Base-by-base conservation (phyloP, 2,113 vertebrate species). In the Baryphthengus martii region DNA sequence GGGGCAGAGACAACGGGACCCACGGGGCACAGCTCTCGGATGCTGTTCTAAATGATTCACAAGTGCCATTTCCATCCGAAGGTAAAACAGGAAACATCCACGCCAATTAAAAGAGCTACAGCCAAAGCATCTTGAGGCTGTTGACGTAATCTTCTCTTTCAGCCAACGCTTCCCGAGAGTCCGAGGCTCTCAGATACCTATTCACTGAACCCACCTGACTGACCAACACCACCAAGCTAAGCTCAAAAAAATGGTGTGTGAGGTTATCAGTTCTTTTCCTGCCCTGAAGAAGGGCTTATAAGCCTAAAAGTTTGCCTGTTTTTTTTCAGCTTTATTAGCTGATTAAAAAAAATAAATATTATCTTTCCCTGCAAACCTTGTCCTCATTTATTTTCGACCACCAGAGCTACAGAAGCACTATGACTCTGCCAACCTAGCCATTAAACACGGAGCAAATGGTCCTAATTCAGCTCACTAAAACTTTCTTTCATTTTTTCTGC, bases 101-200 rank as follows among this genome's bases (percentile, higher is more conserved):
- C 1, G 29, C 2, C 20, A 3, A 0, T 0, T 4, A 18, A 28
- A 66, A 58, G 0, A 28, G 44, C 40, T 42, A 6, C 42, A 59
- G 25, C 13, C 5, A 1, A 18, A 7, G 17, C 1, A 37, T 19
- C 18, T 10, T 9, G 59, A 39, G 58, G 49, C 19, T 47, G 1
- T 4, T 18, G 75, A 13, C 15, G 2, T 3, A 4, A 2, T 12
- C n/a, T n/a, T 28, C 0, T 21, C 13, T 13, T 61, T 35, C 24
- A 1, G 49, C 33, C 49, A 42, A 3, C 3, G 1, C 42, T 17
- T 25, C 66, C 6, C 18, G 33, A 49, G 18, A 35, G 47, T 35
- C 77, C 2, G 0, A 1, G 10, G 26, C 29, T 35, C 61, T 29
- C 52, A 6, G 6, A 8, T 25, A 6, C 24, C 9, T 35, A 47